A percentile compares a stretch with the other conserved stretches of the same genome.
Conservation (phyloP, 2,888 invertebrate genomes). For the Pinctada fucata region DNA sequence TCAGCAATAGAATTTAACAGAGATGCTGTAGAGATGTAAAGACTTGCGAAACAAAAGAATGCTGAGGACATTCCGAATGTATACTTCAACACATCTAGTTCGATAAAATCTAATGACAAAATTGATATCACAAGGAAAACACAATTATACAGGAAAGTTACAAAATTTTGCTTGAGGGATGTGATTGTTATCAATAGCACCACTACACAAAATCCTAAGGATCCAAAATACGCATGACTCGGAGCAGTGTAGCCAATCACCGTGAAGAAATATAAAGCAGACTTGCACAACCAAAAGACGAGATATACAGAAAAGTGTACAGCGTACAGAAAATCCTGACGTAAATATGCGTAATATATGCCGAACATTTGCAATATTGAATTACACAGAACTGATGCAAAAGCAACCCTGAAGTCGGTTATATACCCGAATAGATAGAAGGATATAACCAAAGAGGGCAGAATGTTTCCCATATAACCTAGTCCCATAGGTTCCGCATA, state of each 20-base stretch:
- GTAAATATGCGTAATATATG: slow-evolving; percentile 58
- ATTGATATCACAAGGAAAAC: slow-evolving; percentile 48
- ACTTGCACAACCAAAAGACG: slow-evolving; percentile 55
- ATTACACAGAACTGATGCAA: slow-evolving; percentile 52
- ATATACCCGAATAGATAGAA: slow-evolving; percentile 60
- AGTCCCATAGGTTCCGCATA: slow-evolving; percentile 64
- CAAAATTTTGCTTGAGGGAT: slow-evolving; percentile 21
- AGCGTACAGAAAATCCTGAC: slow-evolving; percentile 58
- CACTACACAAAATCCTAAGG: slow-evolving; percentile 53
- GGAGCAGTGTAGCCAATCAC: slow-evolving; percentile 35
- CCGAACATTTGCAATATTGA: slow-evolving; percentile 52
- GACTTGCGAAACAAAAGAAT: slow-evolving; percentile 42
- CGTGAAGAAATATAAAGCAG: slow-evolving; percentile 42
- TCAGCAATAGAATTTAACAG: slow-evolving; percentile 62
- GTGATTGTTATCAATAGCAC: slow-evolving; percentile 41
- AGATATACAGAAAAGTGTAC: slow-evolving; percentile 55
- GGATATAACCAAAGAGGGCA: slow-evolving; percentile 55
- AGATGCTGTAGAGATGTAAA: slow-evolving; percentile 54
- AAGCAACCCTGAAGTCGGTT: slow-evolving; percentile 54
- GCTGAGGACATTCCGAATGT: slow-evolving; percentile 56
- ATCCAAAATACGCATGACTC: slow-evolving; percentile 47
- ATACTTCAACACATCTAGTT: slow-evolving; percentile 48
- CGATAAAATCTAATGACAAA: slow-evolving; percentile 58
- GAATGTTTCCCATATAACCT: slow-evolving; percentile 62
- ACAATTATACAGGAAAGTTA: slow-evolving; percentile 58